These are phyloP conservation scores for Actias luna DNA, from an alignment of 2,888 invertebrate species.

Conservation along the genomic window DNA sequence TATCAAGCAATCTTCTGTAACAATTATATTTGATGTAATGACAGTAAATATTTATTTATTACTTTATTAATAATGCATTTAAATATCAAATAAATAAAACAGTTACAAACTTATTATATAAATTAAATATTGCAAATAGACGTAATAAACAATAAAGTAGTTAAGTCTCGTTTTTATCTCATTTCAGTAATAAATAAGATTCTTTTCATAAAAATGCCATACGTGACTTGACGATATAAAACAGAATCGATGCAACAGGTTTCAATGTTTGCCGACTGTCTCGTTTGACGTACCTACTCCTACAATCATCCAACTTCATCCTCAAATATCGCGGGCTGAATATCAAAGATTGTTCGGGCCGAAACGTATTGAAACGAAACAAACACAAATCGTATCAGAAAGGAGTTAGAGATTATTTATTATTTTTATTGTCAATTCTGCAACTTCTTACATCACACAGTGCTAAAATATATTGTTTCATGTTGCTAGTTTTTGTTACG, in stretches of 20 bases:
- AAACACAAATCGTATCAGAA: constrained; percentile 8
- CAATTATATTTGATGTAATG: too few species aligned
- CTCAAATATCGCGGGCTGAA: background rate
- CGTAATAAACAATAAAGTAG: background rate
- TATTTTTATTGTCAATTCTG: background rate
- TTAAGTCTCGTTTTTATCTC: background rate
- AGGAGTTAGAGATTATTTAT: constrained; percentile 1
- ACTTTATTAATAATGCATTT: too few species aligned
- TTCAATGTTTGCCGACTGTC: background rate
- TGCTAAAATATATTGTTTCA: background rate
- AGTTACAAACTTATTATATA: too few species aligned
- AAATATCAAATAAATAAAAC: too few species aligned
- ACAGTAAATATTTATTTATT: too few species aligned
- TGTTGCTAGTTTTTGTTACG: too few species aligned
- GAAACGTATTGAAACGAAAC: background rate
- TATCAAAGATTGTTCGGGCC: background rate
- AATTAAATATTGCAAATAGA: background rate
- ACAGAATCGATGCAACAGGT: background rate
- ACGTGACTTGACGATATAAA: background rate
- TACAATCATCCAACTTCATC: constrained; percentile 1
- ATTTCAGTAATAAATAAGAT: background rate
- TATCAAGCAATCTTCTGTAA: too few species aligned
- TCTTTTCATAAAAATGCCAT: background rate
- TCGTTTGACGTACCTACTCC: background rate
- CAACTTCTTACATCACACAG: background rate